These are phyloP conservation scores for Thymelicus sylvestris DNA, from an alignment of 2,888 invertebrate genomes.

Conservation along the genomic window DNA sequence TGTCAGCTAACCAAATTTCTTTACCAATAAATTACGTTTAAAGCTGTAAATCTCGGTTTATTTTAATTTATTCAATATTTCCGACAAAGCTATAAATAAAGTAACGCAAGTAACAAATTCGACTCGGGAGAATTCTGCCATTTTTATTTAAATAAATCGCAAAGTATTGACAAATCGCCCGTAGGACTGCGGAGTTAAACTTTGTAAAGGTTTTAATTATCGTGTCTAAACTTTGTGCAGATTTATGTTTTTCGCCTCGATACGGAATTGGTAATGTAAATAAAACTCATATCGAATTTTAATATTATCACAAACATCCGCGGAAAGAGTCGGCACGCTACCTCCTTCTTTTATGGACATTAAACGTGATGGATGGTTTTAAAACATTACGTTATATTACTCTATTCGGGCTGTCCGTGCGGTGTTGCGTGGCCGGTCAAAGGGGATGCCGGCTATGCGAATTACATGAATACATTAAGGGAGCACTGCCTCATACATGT, in stretches of 20 bases:
- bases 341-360: conserved; percentile 80
- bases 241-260: conserved; percentile 35
- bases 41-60: conserved; percentile 38
- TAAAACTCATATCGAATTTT: conserved; percentile 39
- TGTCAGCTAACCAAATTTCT: conserved; percentile 24
- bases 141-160: conserved; percentile 39
- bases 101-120: conserved; percentile 40
- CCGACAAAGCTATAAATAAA: conserved; percentile 43
- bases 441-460: conserved; percentile 84
- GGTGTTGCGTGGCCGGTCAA: conserved; percentile 84
- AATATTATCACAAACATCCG: conserved; percentile 59
- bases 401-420: conserved; percentile 78
- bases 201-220: conserved; percentile 37
- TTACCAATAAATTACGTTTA: conserved; percentile 42
- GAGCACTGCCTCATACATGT: conserved; percentile 78
- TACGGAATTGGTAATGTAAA: conserved; percentile 35
- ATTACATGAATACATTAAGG: conserved; percentile 85
- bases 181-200: conserved; percentile 37
- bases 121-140: conserved; percentile 37
- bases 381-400: conserved; percentile 83
- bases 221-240: conserved; percentile 37
- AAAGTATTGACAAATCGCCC: conserved; percentile 40
- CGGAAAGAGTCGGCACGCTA: conserved; percentile 66
- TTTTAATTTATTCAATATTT: conserved; percentile 37
- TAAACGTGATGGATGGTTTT: conserved; percentile 84